Evolutionary conservation across 1,140 invertebrate species (phyloP), one percentile per base, ranked within the genome.

Genomic region (Plutomurus gul): DNA sequence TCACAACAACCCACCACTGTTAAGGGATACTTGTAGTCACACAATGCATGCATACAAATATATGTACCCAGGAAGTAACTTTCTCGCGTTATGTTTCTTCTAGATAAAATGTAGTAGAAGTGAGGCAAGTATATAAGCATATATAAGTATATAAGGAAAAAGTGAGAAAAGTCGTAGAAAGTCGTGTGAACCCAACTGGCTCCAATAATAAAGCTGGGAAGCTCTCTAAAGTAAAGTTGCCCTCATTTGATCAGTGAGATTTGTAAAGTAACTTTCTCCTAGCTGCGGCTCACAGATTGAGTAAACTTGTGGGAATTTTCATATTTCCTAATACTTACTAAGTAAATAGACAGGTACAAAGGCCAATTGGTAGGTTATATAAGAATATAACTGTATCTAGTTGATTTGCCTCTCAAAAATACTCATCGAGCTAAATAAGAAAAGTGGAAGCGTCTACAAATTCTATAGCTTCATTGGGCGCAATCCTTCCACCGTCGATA

Each of bases 161-260:
- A 8, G 4, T 33, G 30, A 33, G 30, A 65, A 65, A 65, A n/a
- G 11, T 65, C 25, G n/a, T n/a, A n/a, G n/a, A n/a, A 33, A 65
- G 56, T 65, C 56, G 36, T 11, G 27, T 65, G 56, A 51, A 20
- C 47, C 25, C 5, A 65, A 65, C 30, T 16, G 56, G 27, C 36
- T 65, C 30, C 25, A 65, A 65, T 65, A 65, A 65, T 30, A 65
- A 65, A 65, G 56, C 56, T 65, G 56, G 27, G 56, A 65, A 65
- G n/a, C n/a, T n/a, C n/a, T n/a, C n/a, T n/a, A n/a, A n/a, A n/a
- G 20, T 65, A 30, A 65, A 65, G 56, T 65, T 65, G 56, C 30
- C 56, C 36, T 16, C 30, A 65, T 33, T 65, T 65, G 30, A 65
- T 65, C 30, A 65, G 27, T 27, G 13, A 36, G 56, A 65, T 65